Base-by-base conservation (phyloP, 1,140 invertebrate genomes). In the Saccostrea cuccullata region DNA sequence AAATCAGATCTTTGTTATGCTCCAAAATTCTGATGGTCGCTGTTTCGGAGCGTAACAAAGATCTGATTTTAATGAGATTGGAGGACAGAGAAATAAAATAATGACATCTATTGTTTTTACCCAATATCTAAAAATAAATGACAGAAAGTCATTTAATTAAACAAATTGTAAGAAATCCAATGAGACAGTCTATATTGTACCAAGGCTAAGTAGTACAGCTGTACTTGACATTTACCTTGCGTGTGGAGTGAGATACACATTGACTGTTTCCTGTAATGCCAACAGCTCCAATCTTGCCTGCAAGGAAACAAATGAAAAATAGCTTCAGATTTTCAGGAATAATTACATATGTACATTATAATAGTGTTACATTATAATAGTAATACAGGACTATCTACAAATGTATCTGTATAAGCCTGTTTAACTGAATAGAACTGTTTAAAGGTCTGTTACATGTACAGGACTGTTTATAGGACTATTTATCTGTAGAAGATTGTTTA, bases 211-310 rank as follows among this genome's bases (percentile, higher is more conserved):
- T 6, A 8, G 47, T 47, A 47, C 47, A 47, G 9, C 47, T 47
- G 47, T 47, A 47, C 40, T 47, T 47, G 40, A 47, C 40, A 47
- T 47, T 84, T 86, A 87, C 85, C 86, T 88, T 9, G 83, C 87
- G 89, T 90, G 82, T 84, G 77, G 86, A 36, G 77, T 89, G 84
- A 82, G 30, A 88, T 95, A 95, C 26, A 92, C n/a, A n/a, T 89
- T 87, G 20, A 94, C 90, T 40, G 93, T 92, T 58, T 92, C 92
- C 40, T 93, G 93, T 8, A 95, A 87, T 5, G 94, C 92, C 23
- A 88, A 83, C 13, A 95, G 83, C 82, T 95, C 94, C 12, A 95
- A 89, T 20, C 91, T 86, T 73, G 94, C 94, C 93, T 94, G 86
- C 0, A 90, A 89, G 17, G 82, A 87, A 30, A 84, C 1, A 85